Percentiles rank a stretch among this genome's conserved stretches.
phyloP scores from a whole-genome alignment of 2,888 invertebrate genomes.

The Synanthedon andrenaeformis region DNA sequence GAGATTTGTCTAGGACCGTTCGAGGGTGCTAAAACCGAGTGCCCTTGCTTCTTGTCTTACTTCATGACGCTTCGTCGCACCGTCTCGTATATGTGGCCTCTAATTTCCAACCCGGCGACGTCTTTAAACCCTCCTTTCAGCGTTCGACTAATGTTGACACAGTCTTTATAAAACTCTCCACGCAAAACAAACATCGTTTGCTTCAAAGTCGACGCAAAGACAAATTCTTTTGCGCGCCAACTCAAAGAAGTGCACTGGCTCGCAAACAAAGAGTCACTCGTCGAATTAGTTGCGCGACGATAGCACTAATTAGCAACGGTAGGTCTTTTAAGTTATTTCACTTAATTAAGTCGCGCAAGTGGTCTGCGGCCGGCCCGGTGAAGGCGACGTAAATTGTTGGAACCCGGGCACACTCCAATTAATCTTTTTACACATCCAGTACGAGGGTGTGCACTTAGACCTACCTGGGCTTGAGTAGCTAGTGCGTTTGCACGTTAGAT shows the following conservation, averaged over 20 bases:
- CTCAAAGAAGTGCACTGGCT: constrained; percentile 56
- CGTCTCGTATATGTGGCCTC: constrained; percentile 3
- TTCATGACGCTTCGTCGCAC: constrained; percentile 23
- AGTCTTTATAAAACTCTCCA: constrained; percentile 20
- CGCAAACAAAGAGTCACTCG: constrained; percentile 62
- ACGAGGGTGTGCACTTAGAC: constrained; percentile 56
- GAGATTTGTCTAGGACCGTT: constrained; percentile 26
- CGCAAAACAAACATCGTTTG: constrained; percentile 58
- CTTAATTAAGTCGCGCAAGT: constrained; percentile 69
- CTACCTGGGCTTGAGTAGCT: not conserved
- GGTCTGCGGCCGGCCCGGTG: constrained; percentile 63
- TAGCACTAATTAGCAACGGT: constrained; percentile 67
- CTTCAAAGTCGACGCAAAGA: constrained; percentile 60
- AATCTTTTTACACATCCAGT: constrained; percentile 69
- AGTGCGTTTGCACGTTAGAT: not conserved
- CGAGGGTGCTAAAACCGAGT: constrained; percentile 48
- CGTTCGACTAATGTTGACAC: not conserved
- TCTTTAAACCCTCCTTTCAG: not conserved
- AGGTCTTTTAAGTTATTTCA: constrained; percentile 68
- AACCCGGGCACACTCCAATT: constrained; percentile 66
- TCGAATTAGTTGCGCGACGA: constrained; percentile 61
- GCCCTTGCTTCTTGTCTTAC: constrained; percentile 42
- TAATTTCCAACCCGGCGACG: constrained; percentile 1
- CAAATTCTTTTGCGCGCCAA: constrained; percentile 64
- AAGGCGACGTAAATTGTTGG: constrained; percentile 65